These are phyloP conservation scores for Peromyscus eremicus DNA, from an alignment of 2,797 vertebrate species.

Conservation along the genomic window DNA sequence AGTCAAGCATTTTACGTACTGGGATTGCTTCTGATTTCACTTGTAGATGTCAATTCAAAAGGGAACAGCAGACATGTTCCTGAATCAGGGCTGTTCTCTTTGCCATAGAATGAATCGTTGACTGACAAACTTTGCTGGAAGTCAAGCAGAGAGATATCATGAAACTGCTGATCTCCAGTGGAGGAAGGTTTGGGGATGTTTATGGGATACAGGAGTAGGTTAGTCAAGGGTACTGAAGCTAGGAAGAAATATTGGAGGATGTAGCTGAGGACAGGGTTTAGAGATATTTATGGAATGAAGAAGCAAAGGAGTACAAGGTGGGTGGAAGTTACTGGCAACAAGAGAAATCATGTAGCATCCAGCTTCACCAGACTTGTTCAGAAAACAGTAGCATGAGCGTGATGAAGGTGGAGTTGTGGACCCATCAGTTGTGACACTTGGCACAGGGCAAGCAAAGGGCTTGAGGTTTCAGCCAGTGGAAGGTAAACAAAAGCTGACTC, in stretches of 20 bases:
- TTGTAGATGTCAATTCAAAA: neutral
- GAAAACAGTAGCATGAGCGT: neutral
- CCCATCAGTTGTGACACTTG: neutral
- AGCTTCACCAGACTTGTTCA: too few relatives aligned
- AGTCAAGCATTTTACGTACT: neutral
- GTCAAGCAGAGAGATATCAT: neutral
- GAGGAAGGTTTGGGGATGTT: neutral
- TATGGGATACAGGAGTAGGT: neutral
- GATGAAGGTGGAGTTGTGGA: neutral
- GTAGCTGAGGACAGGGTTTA: neutral
- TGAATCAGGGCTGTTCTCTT: neutral
- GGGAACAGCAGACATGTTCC: too few relatives aligned
- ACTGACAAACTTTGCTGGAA: too few relatives aligned
- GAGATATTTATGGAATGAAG: too few relatives aligned
- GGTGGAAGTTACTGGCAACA: neutral
- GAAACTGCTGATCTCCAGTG: neutral
- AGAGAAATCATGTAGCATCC: neutral
- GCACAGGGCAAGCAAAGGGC: neutral
- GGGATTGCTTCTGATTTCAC: neutral
- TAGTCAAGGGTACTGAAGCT: neutral
- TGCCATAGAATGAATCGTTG: neutral
- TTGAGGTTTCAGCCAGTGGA: neutral
- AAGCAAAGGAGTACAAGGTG: neutral
- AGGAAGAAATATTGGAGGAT: too few relatives aligned
- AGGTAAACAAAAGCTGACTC: neutral